phyloP scores from a whole-genome alignment of 2,797 vertebrate genomes.

The Manis crassicaudata region DNA sequence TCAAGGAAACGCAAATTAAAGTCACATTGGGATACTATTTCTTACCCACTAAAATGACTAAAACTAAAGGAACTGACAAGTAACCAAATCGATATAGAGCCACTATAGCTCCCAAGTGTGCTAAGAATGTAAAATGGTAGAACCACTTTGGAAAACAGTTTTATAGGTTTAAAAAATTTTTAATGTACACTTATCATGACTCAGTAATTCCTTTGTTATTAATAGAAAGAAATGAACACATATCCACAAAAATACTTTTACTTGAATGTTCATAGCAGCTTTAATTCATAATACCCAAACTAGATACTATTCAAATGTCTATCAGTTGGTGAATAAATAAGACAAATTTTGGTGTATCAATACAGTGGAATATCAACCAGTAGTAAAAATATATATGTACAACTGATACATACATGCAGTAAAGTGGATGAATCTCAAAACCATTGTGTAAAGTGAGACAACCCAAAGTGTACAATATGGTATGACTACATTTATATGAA shows the following conservation, averaged over 20 bases:
- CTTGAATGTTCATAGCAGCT: neutral
- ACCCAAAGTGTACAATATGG: neutral
- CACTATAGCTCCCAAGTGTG: neutral
- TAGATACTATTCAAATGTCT: constrained; percentile 22
- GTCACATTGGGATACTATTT: neutral
- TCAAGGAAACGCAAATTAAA: constrained; percentile 36
- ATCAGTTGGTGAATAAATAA: neutral
- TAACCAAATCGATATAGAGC: neutral
- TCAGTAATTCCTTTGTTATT: constrained; percentile 34
- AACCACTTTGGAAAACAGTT: constrained; percentile 35
- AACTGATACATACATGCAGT: neutral
- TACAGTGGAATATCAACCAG: neutral
- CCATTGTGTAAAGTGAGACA: constrained; percentile 20
- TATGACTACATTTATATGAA: neutral
- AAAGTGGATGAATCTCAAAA: neutral
- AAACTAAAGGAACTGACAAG: neutral
- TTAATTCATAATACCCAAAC: constrained; percentile 27
- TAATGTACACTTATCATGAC: neutral
- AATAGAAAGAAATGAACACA: neutral
- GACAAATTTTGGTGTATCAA: neutral
- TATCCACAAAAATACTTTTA: constrained; percentile 31
- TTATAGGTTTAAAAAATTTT: neutral
- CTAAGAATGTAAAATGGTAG: constrained; percentile 25
- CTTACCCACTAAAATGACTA: neutral
- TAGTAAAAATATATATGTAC: neutral